Evolutionary conservation across 2,113 vertebrate genomes (phyloP).

Genomic region (Rhea pennata): DNA sequence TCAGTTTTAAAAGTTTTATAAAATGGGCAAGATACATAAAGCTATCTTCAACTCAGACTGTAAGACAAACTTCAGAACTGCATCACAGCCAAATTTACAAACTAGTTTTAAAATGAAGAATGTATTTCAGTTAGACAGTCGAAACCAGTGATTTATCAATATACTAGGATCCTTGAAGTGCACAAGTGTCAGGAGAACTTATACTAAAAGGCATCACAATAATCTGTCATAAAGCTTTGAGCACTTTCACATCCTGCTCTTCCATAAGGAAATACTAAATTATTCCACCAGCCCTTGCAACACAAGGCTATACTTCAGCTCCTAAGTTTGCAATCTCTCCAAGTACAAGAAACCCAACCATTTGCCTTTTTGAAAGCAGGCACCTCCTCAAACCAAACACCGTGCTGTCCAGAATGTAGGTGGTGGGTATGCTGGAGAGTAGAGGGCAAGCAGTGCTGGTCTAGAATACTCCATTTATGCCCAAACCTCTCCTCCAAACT

Average conservation of each 20-base stretch:
- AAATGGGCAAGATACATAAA: not conserved
- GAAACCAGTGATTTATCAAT: not conserved
- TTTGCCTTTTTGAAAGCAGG: not conserved
- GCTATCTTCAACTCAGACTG: not conserved
- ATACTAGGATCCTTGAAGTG: not conserved
- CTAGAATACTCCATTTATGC: not conserved
- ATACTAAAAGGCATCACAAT: not conserved
- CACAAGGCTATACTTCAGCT: not conserved
- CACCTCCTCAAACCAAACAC: not conserved
- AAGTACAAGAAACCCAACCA: not conserved
- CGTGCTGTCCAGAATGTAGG: not conserved
- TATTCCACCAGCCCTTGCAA: not conserved
- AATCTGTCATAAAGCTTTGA: not conserved
- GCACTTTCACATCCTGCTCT: not conserved
- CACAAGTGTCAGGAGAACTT: not conserved
- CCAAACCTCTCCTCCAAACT: not conserved
- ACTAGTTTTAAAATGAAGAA: not conserved
- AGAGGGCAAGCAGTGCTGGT: not conserved
- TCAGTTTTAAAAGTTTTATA: not conserved
- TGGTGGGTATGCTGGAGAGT: accelerated
- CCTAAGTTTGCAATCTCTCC: not conserved
- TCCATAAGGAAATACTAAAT: not conserved
- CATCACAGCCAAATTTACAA: not conserved
- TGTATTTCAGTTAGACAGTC: not conserved
- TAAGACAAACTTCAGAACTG: not conserved